Percentiles rank a stretch among this genome's conserved stretches.
Evolutionary conservation across 2,797 vertebrate genomes (phyloP).

Genomic region (Mareca strepera): DNA sequence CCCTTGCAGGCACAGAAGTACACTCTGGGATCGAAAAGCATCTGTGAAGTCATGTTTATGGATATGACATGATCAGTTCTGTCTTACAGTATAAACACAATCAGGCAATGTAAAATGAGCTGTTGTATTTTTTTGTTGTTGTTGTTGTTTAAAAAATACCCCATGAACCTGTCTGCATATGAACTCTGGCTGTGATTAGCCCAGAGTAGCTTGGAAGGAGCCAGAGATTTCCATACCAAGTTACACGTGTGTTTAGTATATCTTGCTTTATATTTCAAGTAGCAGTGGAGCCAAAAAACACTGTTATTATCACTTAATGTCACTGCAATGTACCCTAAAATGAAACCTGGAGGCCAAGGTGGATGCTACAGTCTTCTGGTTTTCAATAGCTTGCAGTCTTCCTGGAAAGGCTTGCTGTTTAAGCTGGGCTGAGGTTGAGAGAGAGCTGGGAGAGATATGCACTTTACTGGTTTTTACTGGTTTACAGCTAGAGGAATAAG

Average conservation of each 20-base stretch:
- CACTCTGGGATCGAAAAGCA: not conserved
- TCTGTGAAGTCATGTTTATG: not conserved
- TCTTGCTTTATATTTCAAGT: not conserved
- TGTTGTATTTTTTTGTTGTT: not conserved
- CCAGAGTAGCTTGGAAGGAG: not conserved
- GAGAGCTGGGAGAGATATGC: fast-evolving
- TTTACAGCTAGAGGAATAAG: not conserved
- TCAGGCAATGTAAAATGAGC: constrained; percentile 3
- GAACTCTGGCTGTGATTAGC: constrained; percentile 23
- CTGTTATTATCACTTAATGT: not conserved
- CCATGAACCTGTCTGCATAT: constrained; percentile 10
- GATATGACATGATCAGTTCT: not conserved
- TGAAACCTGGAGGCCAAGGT: not conserved
- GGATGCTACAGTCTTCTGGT: not conserved
- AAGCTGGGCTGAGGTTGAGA: not conserved
- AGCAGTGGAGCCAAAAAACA: not conserved
- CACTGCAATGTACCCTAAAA: not conserved
- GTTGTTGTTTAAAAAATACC: not conserved
- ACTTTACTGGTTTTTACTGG: not conserved
- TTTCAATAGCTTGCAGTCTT: not conserved
- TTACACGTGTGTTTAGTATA: not conserved
- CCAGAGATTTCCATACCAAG: not conserved
- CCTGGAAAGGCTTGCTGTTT: not conserved
- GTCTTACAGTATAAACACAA: constrained; percentile 41
- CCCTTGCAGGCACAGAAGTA: not conserved